phyloP scores from a whole-genome alignment of 2,797 vertebrate species.

The Lophotriccus pileatus region DNA sequence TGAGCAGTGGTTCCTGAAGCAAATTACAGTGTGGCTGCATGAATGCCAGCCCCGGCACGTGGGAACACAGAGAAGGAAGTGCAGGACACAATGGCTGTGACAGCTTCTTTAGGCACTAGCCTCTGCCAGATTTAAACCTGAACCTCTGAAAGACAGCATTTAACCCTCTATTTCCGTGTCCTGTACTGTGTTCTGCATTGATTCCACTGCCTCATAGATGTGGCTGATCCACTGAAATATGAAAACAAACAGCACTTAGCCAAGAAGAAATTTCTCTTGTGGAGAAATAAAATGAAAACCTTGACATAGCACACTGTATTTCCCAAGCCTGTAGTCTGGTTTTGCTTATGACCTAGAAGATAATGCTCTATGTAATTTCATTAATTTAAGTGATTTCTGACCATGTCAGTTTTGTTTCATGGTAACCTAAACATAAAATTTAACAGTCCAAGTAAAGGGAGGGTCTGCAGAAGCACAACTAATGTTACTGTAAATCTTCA shows the following conservation, averaged over 20 bases:
- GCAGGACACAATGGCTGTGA: background rate
- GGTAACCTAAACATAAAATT: background rate
- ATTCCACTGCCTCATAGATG: background rate
- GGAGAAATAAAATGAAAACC: background rate
- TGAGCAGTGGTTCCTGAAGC: background rate
- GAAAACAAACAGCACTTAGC: background rate
- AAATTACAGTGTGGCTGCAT: background rate
- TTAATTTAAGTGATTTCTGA: background rate
- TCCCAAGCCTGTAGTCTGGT: background rate
- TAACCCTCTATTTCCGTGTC: background rate
- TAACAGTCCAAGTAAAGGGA: background rate
- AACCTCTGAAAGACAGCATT: background rate
- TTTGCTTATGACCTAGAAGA: background rate
- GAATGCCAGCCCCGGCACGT: rapidly evolving
- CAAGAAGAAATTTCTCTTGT: background rate
- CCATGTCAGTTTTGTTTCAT: background rate
- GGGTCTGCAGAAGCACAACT: background rate
- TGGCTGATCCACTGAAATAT: background rate
- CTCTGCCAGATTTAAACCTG: background rate
- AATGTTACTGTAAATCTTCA: background rate
- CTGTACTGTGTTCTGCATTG: rapidly evolving
- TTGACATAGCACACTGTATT: background rate
- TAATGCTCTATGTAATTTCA: background rate
- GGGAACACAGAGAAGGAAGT: rapidly evolving
- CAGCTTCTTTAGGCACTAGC: background rate